Evolutionary conservation across 2,888 invertebrate species (phyloP), one percentile per base, ranked within the genome.

Genomic region (Meteorus colon): DNA sequence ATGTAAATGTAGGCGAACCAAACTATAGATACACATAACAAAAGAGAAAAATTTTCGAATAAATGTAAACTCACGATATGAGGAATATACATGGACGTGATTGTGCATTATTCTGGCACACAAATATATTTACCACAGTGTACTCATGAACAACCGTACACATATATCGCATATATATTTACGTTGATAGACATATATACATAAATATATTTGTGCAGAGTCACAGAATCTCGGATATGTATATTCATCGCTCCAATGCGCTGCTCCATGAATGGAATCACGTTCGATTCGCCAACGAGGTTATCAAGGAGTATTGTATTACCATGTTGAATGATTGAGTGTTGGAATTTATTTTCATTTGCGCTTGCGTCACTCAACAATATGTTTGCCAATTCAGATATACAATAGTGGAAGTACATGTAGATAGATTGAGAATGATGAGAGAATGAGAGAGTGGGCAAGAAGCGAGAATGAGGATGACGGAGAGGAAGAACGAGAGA

Each of bases 291-390:
- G 19, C 19, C 55, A 55, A 19, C 19, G 55, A 24, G 8, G 55
- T 55, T 55, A 55, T 55, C 55, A 55, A 55, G 55, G n/a, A n/a
- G 48, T 24, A 60, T 60, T 24, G 31, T 31, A 62, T 31, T 62
- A 62, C 62, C 62, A n/a, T 29, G 24, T 60, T 60, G 59, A 62
- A 62, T 62, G 62, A 29, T 62, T 3, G 14, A 31, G 27, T n/a
- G 62, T 62, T 29, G 31, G 34, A 73, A 73, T 73, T 48, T 63
- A 73, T 73, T 34, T 73, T 65, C 24, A 48, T 63, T 48, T 59
- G 65, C 63, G 14, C 31, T 48, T 48, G 72, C 48, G 19, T 14
- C 19, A 45, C 41, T 41, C 41, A 10, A 41, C n/a, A 63, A 31
- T 63, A 55, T 34, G n/a, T 60, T 62, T 27, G 37, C 4, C 10